Percentiles rank a stretch among this genome's conserved stretches.
Evolutionary conservation across 2,888 invertebrate genomes (phyloP).

Genomic region (Amphipoea lucens): DNA sequence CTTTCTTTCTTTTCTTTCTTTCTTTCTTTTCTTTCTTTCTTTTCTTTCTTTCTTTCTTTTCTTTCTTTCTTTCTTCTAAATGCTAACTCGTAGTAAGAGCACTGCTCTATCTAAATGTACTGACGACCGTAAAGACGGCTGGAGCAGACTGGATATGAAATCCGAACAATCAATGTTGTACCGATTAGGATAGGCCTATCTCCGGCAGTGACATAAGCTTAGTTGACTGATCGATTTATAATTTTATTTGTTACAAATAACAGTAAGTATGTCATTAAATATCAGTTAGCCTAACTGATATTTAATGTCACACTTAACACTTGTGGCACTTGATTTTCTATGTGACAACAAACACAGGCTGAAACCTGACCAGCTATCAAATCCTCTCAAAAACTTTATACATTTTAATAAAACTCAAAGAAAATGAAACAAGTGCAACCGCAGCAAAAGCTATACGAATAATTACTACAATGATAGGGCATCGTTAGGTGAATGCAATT

Average conservation of each 20-base stretch:
- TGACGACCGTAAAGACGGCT: not conserved
- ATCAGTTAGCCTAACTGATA: not conserved
- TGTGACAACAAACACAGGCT: not conserved
- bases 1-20: no score
- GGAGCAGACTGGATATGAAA: not conserved
- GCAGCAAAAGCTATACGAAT: conserved; percentile 33
- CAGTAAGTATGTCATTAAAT: not conserved
- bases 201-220: not conserved
- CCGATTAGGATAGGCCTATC: not conserved
- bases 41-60: no score
- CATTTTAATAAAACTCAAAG: not conserved
- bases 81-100: not conserved
- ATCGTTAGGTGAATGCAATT: conserved; percentile 60
- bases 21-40: no score
- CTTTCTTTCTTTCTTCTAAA: no score
- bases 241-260: not conserved
- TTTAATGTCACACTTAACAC: not conserved
- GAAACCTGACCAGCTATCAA: not conserved
- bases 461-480: conserved; percentile 59
- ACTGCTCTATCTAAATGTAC: not conserved
- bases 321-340: not conserved
- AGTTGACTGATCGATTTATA: not conserved
- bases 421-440: conserved; percentile 19
- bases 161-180: not conserved
- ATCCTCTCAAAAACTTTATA: not conserved